These are phyloP conservation scores for Crenichthys baileyi DNA, from an alignment of 2,797 vertebrate genomes.

Conservation along the genomic window DNA sequence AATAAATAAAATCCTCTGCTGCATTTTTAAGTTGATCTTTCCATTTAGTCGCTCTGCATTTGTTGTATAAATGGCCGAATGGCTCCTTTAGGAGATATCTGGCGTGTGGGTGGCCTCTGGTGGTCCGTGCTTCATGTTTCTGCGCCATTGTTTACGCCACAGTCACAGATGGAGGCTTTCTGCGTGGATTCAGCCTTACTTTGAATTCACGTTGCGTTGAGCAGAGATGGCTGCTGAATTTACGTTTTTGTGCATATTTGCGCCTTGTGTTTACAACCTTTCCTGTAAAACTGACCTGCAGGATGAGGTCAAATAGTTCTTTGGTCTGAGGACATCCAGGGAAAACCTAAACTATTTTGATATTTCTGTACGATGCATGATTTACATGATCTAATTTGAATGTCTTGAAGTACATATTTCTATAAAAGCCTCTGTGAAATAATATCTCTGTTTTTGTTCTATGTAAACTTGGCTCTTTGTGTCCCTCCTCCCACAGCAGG, in stretches of 20 bases:
- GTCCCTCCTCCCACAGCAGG: background rate
- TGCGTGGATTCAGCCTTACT: background rate
- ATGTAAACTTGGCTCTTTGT: background rate
- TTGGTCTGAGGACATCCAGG: background rate
- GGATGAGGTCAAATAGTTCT: background rate
- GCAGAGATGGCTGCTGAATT: background rate
- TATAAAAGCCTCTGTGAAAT: background rate
- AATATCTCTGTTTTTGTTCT: background rate
- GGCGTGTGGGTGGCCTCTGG: background rate
- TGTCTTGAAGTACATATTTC: no score
- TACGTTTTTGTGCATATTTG: background rate
- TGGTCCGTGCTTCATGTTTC: background rate
- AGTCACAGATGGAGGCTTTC: background rate
- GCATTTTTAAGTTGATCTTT: background rate
- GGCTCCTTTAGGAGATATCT: background rate
- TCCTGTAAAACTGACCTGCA: background rate
- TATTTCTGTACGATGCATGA: background rate
- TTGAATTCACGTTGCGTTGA: background rate
- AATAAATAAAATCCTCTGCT: background rate
- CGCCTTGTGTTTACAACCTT: background rate
- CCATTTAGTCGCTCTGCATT: background rate
- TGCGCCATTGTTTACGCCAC: slow-evolving; percentile 7
- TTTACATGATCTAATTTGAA: background rate
- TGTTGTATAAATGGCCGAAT: background rate
- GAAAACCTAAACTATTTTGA: background rate